Evolutionary conservation across 2,797 vertebrate species (phyloP).

Genomic region (Macroramphosus scolopax): DNA sequence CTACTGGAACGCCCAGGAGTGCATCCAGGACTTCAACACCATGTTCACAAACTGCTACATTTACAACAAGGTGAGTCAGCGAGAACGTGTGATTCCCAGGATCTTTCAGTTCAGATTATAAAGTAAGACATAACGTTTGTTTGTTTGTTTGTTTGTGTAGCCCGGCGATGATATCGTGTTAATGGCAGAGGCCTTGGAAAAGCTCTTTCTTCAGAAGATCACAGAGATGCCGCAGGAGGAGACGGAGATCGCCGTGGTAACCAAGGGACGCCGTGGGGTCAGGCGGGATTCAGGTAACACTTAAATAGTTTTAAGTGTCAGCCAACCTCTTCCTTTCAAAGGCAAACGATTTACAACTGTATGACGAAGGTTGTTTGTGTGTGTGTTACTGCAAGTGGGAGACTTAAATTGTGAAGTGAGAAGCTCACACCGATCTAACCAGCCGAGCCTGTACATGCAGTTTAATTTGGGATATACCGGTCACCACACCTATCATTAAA

Average conservation of each 20-base stretch:
- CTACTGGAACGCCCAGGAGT: conserved; percentile 94
- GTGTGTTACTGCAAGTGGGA: no score
- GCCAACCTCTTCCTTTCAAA: background rate
- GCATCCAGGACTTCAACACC: conserved; percentile 96
- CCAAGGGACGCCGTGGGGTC: conserved; percentile 84
- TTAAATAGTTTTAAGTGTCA: no score
- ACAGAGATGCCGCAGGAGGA: conserved; percentile 92
- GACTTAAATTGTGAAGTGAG: no score
- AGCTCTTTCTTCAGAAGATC: conserved; percentile 91
- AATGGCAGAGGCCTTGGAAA: conserved; percentile 93
- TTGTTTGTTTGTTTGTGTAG: conserved; percentile 65
- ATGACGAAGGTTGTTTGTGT: no score
- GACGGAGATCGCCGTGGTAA: conserved; percentile 83
- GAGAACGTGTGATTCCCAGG: no score
- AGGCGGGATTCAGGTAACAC: conserved; percentile 86
- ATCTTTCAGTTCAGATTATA: no score
- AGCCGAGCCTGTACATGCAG: conserved; percentile 9
- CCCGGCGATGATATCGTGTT: conserved; percentile 91
- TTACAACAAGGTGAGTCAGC: conserved; percentile 88
- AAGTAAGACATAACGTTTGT: background rate
- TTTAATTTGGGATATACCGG: background rate
- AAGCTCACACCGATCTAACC: conserved; percentile 2
- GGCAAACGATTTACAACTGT: no score
- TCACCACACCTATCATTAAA: background rate
- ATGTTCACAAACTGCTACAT: conserved; percentile 99